Evolutionary conservation across 2,797 vertebrate genomes (phyloP).

Genomic region (Tauraco hartlaubi): DNA sequence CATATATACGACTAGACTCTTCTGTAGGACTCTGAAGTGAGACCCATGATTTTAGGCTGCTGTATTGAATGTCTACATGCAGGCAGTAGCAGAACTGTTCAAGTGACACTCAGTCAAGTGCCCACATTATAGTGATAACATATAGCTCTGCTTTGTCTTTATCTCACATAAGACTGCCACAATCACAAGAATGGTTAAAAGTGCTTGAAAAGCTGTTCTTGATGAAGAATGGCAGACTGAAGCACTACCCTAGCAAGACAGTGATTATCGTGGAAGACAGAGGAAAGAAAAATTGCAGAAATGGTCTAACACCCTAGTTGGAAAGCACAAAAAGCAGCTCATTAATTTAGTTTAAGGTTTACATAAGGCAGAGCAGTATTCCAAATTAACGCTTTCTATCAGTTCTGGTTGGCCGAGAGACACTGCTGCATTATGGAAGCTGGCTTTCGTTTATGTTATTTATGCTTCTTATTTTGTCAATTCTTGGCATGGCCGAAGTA

Average conservation of each 20-base stretch:
- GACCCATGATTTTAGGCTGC: neutral
- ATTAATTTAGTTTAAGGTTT: slow-evolving; percentile 33
- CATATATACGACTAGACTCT: neutral
- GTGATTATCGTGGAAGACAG: neutral
- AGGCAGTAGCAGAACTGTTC: neutral
- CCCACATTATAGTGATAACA: neutral
- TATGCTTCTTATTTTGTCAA: neutral
- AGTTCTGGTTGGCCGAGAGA: neutral
- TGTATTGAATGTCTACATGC: neutral
- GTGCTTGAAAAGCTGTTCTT: neutral
- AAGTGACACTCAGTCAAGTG: neutral
- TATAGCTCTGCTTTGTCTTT: neutral
- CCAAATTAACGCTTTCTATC: neutral
- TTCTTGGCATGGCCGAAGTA: neutral
- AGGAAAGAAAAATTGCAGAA: slow-evolving; percentile 22
- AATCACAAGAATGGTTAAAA: neutral
- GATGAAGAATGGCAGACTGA: slow-evolving; percentile 17
- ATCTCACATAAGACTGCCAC: neutral
- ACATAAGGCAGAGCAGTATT: neutral
- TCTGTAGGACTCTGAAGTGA: neutral
- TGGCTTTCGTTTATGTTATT: neutral
- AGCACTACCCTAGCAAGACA: neutral
- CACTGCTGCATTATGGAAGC: neutral
- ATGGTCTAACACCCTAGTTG: neutral
- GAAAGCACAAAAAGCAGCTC: neutral